phyloP scores from a whole-genome alignment of 2,113 vertebrate species.

The Silurus glanis region DNA sequence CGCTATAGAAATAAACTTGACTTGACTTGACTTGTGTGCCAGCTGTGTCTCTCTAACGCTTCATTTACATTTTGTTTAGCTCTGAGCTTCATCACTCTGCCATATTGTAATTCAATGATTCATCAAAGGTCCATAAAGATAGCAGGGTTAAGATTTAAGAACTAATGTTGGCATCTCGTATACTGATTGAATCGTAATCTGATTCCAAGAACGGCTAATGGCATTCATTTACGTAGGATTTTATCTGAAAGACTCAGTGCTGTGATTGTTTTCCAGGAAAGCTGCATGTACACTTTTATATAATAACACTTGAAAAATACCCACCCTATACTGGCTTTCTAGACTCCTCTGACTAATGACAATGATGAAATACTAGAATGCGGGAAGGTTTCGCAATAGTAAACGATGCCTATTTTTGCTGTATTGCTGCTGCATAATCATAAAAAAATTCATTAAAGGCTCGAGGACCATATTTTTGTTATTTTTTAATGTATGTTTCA shows the following conservation, averaged over 20 bases:
- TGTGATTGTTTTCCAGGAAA: neutral
- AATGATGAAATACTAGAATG: neutral
- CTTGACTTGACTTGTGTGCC: neutral
- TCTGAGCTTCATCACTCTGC: neutral
- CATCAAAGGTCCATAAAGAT: neutral
- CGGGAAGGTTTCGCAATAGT: neutral
- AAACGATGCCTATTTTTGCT: neutral
- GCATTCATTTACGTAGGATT: neutral
- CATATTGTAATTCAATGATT: neutral
- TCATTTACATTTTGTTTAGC: neutral
- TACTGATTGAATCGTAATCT: neutral
- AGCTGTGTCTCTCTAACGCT: neutral
- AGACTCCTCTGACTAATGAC: neutral
- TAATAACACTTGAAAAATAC: neutral
- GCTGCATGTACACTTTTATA: neutral
- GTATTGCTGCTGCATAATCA: neutral
- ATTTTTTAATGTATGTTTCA: neutral
- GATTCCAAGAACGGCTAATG: neutral
- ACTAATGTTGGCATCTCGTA: neutral
- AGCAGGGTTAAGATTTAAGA: neutral
- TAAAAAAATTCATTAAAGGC: neutral
- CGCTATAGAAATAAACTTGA: no score
- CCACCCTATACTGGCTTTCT: neutral
- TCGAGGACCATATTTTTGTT: neutral
- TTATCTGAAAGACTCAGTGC: neutral